Percentiles rank a stretch among this genome's conserved stretches.
phyloP scores from a whole-genome alignment of 2,797 vertebrate species.

The Champsocephalus gunnari region DNA sequence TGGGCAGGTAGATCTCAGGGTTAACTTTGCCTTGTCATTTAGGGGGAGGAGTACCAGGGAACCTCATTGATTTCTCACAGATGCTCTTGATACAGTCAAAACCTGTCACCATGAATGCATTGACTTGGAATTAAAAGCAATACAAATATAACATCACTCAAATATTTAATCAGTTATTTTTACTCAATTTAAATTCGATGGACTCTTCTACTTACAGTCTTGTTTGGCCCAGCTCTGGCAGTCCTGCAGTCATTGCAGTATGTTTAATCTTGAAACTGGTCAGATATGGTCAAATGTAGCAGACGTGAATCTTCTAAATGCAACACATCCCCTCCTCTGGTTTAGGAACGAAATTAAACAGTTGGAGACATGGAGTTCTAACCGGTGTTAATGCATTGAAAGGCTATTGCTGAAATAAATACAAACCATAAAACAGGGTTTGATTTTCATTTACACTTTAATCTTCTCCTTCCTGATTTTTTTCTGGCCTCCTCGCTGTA shows the following conservation, averaged over 20 bases:
- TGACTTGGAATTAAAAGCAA: not conserved
- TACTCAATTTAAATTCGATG: no score
- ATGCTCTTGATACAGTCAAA: no score
- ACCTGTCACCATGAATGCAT: no score
- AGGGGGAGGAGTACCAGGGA: no score
- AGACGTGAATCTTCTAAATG: not conserved
- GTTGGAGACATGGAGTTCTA: not conserved
- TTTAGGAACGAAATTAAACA: not conserved
- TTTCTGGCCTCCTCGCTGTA: conserved; percentile 16
- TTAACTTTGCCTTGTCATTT: no score
- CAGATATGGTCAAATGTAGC: not conserved
- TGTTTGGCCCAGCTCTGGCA: not conserved
- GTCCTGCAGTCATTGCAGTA: not conserved
- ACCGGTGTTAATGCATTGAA: not conserved
- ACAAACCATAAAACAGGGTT: not conserved
- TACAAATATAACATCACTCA: no score
- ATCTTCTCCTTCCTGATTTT: not conserved
- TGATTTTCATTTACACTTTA: not conserved
- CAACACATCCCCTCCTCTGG: not conserved
- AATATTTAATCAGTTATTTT: no score
- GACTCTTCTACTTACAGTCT: no score
- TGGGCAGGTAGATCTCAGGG: no score
- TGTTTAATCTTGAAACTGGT: not conserved
- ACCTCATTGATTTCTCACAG: no score
- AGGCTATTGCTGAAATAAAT: not conserved